Base-by-base conservation (phyloP, 2,113 vertebrate genomes). In the Vanacampus margaritifer region DNA sequence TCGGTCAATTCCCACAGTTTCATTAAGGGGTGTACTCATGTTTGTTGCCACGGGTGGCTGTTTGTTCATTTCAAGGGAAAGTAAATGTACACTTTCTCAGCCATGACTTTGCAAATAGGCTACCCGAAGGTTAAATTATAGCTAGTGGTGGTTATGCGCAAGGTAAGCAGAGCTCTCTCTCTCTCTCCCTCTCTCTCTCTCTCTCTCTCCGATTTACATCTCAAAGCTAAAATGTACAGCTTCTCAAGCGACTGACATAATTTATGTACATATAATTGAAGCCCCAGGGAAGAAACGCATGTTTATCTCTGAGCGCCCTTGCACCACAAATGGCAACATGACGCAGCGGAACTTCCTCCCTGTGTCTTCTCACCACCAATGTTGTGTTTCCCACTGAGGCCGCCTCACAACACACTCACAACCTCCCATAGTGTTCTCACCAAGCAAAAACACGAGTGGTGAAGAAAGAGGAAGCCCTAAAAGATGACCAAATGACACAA, bases 401-500 rank as follows among this genome's bases (percentile, higher is more conserved):
- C 43, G 79, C 59, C 58, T 46, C 60, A 39, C 36, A 60, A 82
- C 81, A 82, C 79, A 60, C 46, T 6, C 2, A 62, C 54, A 80
- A 71, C 76, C 78, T 86, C 84, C 86, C 80, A 83, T 79, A 43
- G 67, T 73, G 81, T 83, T 83, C 79, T 80, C 83, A 84, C 73
- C 79, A 77, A 32, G 64, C 71, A 51, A 74, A 58, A 58, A 76
- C 76, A 56, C 76, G 68, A 53, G 60, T 71, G 69, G 79, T 77
- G 78, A 68, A 68, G 71, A 74, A 59, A 70, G 69, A 78, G 79
- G 75, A 81, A 75, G 73, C 70, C 65, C 58, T 56, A 62, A 61
- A 64, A 75, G 72, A 71, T 46, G 32, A 76, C 66, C 64, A 82
- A 84, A 86, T 78, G 80, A 79, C 74, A 76, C 64, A 64, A 72